Evolutionary conservation across 1,140 invertebrate species (phyloP).

Genomic region (Ostrea denselamellosa): DNA sequence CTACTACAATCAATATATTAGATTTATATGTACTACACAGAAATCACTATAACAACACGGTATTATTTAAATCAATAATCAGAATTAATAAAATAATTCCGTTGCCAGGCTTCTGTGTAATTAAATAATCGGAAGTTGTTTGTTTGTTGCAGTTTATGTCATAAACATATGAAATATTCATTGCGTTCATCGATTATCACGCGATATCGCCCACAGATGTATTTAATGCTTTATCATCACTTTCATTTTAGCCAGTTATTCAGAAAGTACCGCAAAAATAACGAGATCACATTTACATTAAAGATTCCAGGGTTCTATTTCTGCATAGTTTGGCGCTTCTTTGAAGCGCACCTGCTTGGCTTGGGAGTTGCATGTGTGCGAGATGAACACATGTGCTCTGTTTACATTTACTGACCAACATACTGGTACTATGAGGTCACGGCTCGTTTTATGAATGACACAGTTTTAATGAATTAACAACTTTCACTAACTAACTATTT

Average conservation of each 20-base stretch:
- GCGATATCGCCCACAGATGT: neutral
- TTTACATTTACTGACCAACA: slow-evolving; percentile 39
- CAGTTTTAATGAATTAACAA: slow-evolving; percentile 22
- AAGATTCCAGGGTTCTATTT: neutral
- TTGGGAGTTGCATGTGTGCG: slow-evolving; percentile 7
- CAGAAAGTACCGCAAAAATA: neutral
- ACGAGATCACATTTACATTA: neutral
- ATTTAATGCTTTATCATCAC: neutral
- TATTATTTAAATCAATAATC: neutral
- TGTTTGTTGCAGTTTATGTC: slow-evolving; percentile 9
- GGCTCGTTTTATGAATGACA: slow-evolving; percentile 29
- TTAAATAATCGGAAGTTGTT: slow-evolving; percentile 4
- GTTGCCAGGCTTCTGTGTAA: slow-evolving; percentile 10
- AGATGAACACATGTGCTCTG: slow-evolving; percentile 26
- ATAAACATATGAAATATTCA: slow-evolving; percentile 37
- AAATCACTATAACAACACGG: too few relatives aligned
- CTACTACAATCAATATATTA: too few relatives aligned
- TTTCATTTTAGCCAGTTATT: neutral
- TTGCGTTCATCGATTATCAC: slow-evolving; percentile 13
- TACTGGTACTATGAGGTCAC: slow-evolving; percentile 28
- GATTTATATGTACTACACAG: too few relatives aligned
- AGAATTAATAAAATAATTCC: neutral
- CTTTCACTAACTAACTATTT: neutral
- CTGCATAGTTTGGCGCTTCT: neutral
- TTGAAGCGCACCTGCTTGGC: slow-evolving; percentile 10